phyloP scores from a whole-genome alignment of 2,888 invertebrate genomes.

The Pilophorus perplexus region DNA sequence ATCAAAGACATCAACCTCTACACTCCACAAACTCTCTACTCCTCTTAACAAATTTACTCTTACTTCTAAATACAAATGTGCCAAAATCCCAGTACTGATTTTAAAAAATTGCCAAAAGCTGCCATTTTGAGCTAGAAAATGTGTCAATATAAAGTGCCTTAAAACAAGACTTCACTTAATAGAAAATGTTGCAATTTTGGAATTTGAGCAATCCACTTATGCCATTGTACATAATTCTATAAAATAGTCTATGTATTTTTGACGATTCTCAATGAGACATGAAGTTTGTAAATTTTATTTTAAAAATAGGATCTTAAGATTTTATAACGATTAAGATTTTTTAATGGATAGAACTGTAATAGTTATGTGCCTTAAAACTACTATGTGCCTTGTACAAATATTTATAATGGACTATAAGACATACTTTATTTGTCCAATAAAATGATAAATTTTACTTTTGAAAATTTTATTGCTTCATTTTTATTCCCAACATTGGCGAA shows the following conservation, averaged over 20 bases:
- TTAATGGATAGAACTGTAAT: conserved; percentile 22
- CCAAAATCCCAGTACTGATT: conserved; percentile 13
- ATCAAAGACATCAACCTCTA: conserved; percentile 45
- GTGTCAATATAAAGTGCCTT: neutral
- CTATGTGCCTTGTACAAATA: conserved; percentile 38
- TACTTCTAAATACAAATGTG: conserved; percentile 1
- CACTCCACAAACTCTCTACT: neutral
- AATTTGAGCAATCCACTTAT: too few species aligned
- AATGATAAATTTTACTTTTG: conserved; percentile 8
- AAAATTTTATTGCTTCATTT: too few species aligned
- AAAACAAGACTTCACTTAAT: too few species aligned
- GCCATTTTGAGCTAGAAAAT: neutral
- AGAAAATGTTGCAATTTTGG: too few species aligned
- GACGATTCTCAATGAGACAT: conserved; percentile 11
- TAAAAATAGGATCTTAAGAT: conserved; percentile 11
- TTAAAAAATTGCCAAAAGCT: conserved; percentile 14
- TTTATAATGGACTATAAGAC: conserved; percentile 18
- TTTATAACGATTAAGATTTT: conserved; percentile 1
- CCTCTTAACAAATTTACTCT: neutral
- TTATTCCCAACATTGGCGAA: too few species aligned
- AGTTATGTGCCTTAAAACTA: conserved; percentile 29
- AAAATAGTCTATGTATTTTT: conserved; percentile 6
- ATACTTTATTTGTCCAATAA: conserved; percentile 32
- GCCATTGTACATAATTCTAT: conserved; percentile 3
- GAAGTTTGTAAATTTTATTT: conserved; percentile 21